Conservation (phyloP, 2,888 invertebrate genomes). For the Cyclophora albipunctata region DNA sequence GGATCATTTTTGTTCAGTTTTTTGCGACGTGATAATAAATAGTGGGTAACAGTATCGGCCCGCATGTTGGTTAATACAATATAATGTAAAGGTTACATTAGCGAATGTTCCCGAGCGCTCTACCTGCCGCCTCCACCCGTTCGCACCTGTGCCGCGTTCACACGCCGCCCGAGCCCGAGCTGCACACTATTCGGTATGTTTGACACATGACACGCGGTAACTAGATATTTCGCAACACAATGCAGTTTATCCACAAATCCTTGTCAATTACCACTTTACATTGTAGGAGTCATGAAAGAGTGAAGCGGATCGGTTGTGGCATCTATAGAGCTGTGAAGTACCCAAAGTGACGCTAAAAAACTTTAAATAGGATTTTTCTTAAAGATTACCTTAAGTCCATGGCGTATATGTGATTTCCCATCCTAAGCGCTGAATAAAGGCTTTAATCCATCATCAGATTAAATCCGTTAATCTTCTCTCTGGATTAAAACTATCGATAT, state of each 20-base stretch:
- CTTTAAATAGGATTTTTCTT: too few species aligned
- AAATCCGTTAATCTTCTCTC: too few species aligned
- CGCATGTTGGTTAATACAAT: conserved; percentile 33
- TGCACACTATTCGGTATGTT: conserved; percentile 42
- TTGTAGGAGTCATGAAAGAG: not conserved
- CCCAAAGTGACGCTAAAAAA: too few species aligned
- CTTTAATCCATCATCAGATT: too few species aligned
- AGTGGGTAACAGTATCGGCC: conserved; percentile 40
- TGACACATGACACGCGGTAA: conserved; percentile 52
- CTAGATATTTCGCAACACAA: conserved; percentile 46
- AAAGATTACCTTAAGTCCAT: too few species aligned
- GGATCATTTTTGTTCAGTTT: conserved; percentile 29
- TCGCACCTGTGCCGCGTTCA: conserved; percentile 54
- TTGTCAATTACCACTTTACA: conserved; percentile 10
- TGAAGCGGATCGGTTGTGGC: not conserved
- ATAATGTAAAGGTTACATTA: too few species aligned
- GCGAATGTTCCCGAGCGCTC: too few species aligned
- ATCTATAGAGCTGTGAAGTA: not conserved
- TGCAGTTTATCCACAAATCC: conserved; percentile 37
- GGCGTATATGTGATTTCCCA: too few species aligned
- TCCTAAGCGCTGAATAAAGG: too few species aligned
- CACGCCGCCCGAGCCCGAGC: conserved; percentile 28
- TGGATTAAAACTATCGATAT: too few species aligned
- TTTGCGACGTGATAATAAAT: conserved; percentile 22
- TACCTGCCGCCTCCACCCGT: conserved; percentile 39